phyloP scores from a whole-genome alignment of 1,140 invertebrate species.

The Cepaea nemoralis region DNA sequence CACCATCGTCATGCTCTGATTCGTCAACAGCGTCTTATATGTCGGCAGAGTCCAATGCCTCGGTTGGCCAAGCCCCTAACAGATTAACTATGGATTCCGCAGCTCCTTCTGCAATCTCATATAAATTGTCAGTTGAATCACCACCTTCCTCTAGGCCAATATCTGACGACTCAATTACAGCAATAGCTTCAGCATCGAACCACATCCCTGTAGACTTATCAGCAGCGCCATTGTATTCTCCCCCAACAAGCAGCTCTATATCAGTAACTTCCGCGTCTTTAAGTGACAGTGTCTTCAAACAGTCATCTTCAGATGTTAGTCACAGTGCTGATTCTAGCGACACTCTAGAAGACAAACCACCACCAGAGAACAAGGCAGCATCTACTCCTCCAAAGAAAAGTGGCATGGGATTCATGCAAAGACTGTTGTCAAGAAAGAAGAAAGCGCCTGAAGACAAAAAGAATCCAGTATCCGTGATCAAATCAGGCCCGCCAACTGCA shows the following conservation, averaged over 20 bases:
- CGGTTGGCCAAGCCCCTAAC: not conserved
- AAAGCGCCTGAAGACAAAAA: conserved; percentile 36
- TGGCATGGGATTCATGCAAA: conserved; percentile 63
- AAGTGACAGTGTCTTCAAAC: not conserved
- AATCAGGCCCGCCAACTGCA: conserved; percentile 41
- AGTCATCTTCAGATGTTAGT: not conserved
- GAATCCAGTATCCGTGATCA: conserved; percentile 38
- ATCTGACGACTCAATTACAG: not conserved
- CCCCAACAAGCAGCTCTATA: not conserved
- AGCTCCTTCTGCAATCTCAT: conserved; percentile 19
- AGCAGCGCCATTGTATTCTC: not conserved
- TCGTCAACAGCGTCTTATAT: conserved; percentile 48
- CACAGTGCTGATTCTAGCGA: conserved; percentile 18
- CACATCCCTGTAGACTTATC: not conserved
- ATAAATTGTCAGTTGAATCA: conserved; percentile 32
- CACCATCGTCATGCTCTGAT: conserved; percentile 58
- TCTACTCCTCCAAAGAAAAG: conserved; percentile 38
- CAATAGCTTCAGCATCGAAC: conserved; percentile 8
- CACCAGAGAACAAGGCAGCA: not conserved
- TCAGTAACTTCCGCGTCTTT: not conserved
- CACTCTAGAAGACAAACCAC: not conserved
- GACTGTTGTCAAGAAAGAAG: conserved; percentile 65
- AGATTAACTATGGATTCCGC: conserved; percentile 37
- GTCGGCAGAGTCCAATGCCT: conserved; percentile 42
- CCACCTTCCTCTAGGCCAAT: not conserved